Evolutionary conservation across 2,888 invertebrate genomes (phyloP).

Genomic region (Campopleginae sp.): DNA sequence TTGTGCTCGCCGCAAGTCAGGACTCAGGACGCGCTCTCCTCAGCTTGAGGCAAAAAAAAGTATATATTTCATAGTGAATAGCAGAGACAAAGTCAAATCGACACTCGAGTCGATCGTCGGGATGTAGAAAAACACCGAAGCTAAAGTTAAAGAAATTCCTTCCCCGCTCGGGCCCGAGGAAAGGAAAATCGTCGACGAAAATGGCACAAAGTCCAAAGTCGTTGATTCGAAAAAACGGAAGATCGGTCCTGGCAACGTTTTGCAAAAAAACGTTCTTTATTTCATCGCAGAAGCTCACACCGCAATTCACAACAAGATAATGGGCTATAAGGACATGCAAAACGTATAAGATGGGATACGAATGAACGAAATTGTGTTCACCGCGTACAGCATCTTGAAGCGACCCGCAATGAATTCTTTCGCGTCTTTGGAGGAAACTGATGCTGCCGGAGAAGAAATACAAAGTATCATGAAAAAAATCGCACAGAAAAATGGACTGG

Average conservation of each 20-base stretch:
- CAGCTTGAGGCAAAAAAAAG: no score
- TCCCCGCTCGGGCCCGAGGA: background rate
- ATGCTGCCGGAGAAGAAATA: background rate
- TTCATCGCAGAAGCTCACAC: conserved; percentile 5
- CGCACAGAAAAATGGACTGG: background rate
- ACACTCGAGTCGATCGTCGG: no score
- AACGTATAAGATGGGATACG: background rate
- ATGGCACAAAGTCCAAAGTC: background rate
- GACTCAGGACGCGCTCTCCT: no score
- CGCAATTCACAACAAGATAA: background rate
- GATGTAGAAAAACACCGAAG: no score
- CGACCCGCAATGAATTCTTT: no score
- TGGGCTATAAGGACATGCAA: background rate
- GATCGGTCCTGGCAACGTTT: background rate
- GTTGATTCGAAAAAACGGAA: background rate
- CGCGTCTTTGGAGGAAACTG: background rate
- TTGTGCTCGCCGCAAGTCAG: no score
- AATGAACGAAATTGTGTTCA: background rate
- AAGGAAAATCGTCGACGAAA: background rate
- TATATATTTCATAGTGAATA: no score
- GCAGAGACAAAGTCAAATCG: no score
- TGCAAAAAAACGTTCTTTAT: background rate
- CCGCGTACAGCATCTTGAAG: no score
- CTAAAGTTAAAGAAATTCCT: no score
- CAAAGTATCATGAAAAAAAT: background rate